Evolutionary conservation across 2,113 vertebrate genomes (phyloP), one percentile per base, ranked within the genome.

Genomic region (Pseudopipra pipra): DNA sequence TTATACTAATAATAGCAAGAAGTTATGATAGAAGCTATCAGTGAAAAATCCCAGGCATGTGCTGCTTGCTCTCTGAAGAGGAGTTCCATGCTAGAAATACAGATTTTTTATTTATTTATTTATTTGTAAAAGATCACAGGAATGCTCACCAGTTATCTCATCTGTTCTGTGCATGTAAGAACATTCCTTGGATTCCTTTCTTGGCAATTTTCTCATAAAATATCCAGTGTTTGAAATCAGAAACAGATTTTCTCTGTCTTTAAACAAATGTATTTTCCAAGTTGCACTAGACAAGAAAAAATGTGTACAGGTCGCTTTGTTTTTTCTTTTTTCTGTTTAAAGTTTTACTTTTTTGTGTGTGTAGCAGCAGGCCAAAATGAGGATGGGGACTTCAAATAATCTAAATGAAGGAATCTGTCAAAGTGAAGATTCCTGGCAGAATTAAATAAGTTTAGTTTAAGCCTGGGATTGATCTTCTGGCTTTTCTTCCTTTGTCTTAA

Each of bases 111-210:
- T n/a, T 61, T 37, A 39, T 71, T 59, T 73, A 46, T 92, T 94
- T 94, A 7, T 86, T 76, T 82, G 71, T 84, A 12, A 78, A 63
- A 89, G 93, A 94, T 95, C 94, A 89, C 82, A 96, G 95, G 71
- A 83, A 87, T 95, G 92, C 94, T 96, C 85, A 92, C 97, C 98
- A 98, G 98, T 98, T 98, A 98, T 98, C 97, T 97, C 11, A 5
- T 94, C 82, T 93, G 89, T 97, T 97, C 90, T 96, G 84, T 96
- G 66, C 47, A 44, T 80, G 76, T 96, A 95, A 90, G 93, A 95
- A 94, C 98, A 98, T 98, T 98, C 98, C 88, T 98, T 89, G 91
- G 93, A 98, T 98, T 98, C 98, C 96, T 98, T 97, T 97, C 97
- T 95, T 97, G 97, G 96, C 96, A 97, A 66, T 85, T 73, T 96